phyloP scores from a whole-genome alignment of 92 coral and sea anemone genomes.

The Siderastrea radians region DNA sequence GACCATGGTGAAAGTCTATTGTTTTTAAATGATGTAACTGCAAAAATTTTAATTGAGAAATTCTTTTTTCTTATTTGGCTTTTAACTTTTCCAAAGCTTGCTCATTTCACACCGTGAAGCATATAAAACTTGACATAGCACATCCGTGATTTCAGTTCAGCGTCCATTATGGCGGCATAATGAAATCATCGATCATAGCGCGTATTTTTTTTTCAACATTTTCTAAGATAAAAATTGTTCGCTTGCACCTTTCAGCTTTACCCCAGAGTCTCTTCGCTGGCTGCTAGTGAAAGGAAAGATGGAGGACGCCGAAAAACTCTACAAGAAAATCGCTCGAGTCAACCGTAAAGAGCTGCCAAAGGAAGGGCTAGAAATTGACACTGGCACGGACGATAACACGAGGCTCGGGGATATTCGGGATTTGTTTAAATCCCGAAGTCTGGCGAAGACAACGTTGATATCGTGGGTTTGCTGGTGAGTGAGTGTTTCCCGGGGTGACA shows the following conservation, averaged over 20 bases:
- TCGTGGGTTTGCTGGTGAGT: constrained; percentile 57
- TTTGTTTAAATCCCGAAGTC: constrained; percentile 31
- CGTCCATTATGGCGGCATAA: neutral
- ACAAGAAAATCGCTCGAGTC: constrained; percentile 43
- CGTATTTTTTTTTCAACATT: too few species aligned
- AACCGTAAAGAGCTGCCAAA: constrained; percentile 40
- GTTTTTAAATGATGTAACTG: too few species aligned
- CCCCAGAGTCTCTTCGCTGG: constrained; percentile 80
- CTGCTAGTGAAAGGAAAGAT: constrained; percentile 64
- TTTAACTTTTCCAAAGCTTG: too few species aligned
- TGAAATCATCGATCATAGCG: neutral
- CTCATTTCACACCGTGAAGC: too few species aligned
- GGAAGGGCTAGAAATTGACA: constrained; percentile 29
- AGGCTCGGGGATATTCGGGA: constrained; percentile 62
- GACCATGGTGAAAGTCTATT: too few species aligned
- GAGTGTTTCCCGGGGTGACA: neutral
- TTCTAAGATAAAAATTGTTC: too few species aligned
- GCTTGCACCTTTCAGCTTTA: constrained; percentile 14
- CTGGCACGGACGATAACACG: neutral
- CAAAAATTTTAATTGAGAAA: too few species aligned
- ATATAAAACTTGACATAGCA: too few species aligned
- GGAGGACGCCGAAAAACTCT: constrained; percentile 42
- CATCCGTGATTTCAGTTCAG: too few species aligned
- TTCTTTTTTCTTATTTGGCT: too few species aligned
- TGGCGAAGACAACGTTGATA: constrained; percentile 35